Evolutionary conservation across 2,113 vertebrate genomes (phyloP).

Genomic region (human): GRCh38 chr1:110380501-110381000

Average conservation of each 20-base stretch:
- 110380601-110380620: not conserved
- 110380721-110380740: not conserved
- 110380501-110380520: not conserved
- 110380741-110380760: not conserved
- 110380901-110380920: not conserved
- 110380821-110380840: not conserved
- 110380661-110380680: not conserved
- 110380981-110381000: conserved; percentile 93
- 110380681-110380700: not conserved
- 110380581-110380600: conserved; percentile 1
- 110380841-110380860: not conserved
- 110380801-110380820: not conserved
- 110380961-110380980: conserved; percentile 72
- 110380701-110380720: not conserved
- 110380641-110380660: not conserved
- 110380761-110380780: not conserved
- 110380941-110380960: not conserved
- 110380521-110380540: not conserved
- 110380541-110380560: not conserved
- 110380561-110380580: not conserved
- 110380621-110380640: not conserved
- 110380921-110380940: not conserved
- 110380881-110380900: not conserved
- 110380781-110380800: not conserved
- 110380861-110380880: not conserved